phyloP scores from a whole-genome alignment of 2,797 vertebrate species.

The Ciconia nigra region DNA sequence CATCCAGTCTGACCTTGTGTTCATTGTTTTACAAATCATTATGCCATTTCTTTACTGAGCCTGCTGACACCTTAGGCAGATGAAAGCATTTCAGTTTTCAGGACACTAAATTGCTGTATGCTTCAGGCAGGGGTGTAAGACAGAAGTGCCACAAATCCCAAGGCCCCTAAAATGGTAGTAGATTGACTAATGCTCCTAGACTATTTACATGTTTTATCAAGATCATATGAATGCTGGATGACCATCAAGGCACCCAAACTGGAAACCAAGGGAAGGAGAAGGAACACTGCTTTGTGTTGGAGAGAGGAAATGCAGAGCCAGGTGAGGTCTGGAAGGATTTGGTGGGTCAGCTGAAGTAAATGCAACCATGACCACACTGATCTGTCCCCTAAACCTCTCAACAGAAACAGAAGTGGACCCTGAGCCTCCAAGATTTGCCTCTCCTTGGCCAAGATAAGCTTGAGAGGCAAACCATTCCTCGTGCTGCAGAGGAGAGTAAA shows the following conservation, averaged over 20 bases:
- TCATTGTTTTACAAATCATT: not conserved
- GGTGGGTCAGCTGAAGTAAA: not conserved
- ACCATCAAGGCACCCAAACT: not conserved
- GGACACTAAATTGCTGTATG: not conserved
- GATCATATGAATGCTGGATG: not conserved
- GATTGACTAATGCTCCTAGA: not conserved
- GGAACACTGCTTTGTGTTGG: not conserved
- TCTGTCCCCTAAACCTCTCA: not conserved
- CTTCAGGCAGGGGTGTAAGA: not conserved
- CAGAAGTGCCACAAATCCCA: not conserved
- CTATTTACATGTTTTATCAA: not conserved
- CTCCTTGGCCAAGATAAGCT: not conserved
- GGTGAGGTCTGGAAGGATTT: not conserved
- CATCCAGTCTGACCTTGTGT: not conserved
- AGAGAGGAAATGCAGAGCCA: not conserved
- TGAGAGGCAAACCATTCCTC: not conserved
- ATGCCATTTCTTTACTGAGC: not conserved
- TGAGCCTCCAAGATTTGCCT: not conserved
- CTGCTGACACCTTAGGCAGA: not conserved
- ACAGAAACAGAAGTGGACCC: not conserved
- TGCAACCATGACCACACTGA: not conserved
- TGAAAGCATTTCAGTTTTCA: not conserved
- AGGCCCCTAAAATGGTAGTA: not conserved
- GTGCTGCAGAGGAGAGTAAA: not conserved
- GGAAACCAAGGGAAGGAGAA: not conserved